Conservation (phyloP, 2,888 invertebrate species). For the Dimorphilus gyrociliatus region DNA sequence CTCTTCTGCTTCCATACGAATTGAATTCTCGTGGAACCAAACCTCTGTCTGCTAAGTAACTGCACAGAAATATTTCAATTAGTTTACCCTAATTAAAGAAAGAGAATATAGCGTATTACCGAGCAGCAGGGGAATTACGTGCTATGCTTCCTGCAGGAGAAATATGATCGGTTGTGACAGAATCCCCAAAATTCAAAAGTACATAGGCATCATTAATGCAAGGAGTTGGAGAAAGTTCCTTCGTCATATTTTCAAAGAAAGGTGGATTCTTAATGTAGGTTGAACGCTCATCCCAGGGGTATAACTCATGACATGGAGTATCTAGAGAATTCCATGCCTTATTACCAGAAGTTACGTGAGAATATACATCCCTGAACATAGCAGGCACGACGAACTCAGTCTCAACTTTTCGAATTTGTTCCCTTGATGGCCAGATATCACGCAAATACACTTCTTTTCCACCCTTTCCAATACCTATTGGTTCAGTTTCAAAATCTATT, state of each 20-base stretch:
- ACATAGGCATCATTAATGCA: conserved; percentile 58
- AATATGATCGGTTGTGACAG: conserved; percentile 96
- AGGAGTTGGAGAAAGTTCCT: conserved; percentile 46
- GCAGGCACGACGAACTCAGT: conserved; percentile 74
- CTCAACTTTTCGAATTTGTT: conserved; percentile 68
- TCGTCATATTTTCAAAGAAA: conserved; percentile 67
- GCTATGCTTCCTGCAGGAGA: conserved; percentile 96
- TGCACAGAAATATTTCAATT: too few relatives aligned
- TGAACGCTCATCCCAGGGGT: conserved; percentile 73
- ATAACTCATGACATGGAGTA: conserved; percentile 59
- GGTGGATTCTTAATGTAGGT: conserved; percentile 93
- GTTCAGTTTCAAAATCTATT: conserved; percentile 81
- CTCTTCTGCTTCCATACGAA: conserved; percentile 89
- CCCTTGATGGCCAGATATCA: conserved; percentile 86
- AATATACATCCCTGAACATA: conserved; percentile 87
- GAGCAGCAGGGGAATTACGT: conserved; percentile 75
- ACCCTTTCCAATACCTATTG: conserved; percentile 58
- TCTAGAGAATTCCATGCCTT: conserved; percentile 63
- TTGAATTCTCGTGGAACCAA: conserved; percentile 88
- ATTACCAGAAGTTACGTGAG: conserved; percentile 48
- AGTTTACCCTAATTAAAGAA: too few relatives aligned
- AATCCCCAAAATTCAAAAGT: conserved; percentile 66
- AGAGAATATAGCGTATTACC: too few relatives aligned
- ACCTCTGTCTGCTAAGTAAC: conserved; percentile 53
- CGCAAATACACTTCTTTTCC: conserved; percentile 63